These are phyloP conservation scores for Geophilus truncorum DNA, from an alignment of 2,888 invertebrate genomes.

Conservation along the genomic window DNA sequence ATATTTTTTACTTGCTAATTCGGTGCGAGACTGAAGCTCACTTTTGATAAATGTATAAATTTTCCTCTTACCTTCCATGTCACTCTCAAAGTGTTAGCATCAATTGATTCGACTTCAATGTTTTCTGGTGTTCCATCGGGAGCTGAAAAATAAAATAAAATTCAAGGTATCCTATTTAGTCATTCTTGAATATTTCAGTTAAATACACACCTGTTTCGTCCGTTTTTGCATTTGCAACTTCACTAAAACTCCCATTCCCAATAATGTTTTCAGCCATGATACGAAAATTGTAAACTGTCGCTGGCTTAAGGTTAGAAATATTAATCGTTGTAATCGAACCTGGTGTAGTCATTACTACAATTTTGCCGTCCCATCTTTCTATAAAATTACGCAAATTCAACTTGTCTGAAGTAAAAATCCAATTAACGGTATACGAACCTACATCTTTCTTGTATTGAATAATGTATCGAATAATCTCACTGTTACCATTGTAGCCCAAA, in stretches of 20 bases:
- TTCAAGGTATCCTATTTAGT: background rate
- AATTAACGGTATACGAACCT: background rate
- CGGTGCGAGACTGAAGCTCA: too few species aligned
- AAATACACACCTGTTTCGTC: slow-evolving; percentile 28
- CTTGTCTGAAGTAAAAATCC: background rate
- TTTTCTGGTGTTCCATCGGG: background rate
- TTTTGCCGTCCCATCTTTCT: background rate
- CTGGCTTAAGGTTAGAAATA: background rate
- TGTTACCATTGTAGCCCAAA: background rate
- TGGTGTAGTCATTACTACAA: background rate
- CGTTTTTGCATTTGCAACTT: background rate
- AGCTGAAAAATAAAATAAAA: background rate
- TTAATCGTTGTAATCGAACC: background rate
- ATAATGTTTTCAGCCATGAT: slow-evolving; percentile 6
- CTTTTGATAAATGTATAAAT: background rate
- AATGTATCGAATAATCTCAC: background rate
- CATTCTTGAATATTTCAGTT: too few species aligned
- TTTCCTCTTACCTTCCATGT: background rate
- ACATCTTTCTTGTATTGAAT: slow-evolving; percentile 14
- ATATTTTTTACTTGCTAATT: too few species aligned
- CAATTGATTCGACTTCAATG: slow-evolving; percentile 25
- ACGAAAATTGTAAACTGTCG: background rate
- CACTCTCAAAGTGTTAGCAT: background rate
- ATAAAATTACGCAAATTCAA: background rate
- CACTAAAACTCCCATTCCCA: slow-evolving; percentile 25